Evolutionary conservation across 2,888 invertebrate species (phyloP).

Genomic region (Drosophila borborema): DNA sequence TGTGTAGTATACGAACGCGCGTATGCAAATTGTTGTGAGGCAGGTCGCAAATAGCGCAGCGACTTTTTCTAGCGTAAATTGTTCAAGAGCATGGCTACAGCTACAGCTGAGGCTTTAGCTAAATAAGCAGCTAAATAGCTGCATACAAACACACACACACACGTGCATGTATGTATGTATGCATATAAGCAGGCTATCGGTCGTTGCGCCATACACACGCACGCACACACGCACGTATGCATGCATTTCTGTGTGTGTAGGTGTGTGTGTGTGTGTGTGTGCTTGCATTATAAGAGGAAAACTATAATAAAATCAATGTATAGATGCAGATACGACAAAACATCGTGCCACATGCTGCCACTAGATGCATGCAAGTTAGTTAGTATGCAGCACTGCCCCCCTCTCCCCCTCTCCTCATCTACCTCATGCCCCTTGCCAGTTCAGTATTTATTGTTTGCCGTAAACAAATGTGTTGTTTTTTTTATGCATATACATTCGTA

Average conservation of each 20-base stretch:
- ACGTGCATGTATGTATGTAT: background rate
- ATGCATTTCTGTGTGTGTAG: background rate
- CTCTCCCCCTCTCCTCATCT: background rate
- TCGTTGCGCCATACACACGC: slow-evolving; percentile 47
- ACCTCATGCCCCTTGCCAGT: slow-evolving; percentile 5
- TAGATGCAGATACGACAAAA: slow-evolving; percentile 51
- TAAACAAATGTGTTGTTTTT: slow-evolving; percentile 62
- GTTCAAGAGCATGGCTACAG: slow-evolving; percentile 57
- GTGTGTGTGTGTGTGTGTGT: too few species aligned
- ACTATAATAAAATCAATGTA: slow-evolving; percentile 56
- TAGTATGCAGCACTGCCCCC: slow-evolving; percentile 11
- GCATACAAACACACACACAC: slow-evolving; percentile 2
- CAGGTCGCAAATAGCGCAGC: slow-evolving; percentile 71
- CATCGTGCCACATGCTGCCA: slow-evolving; percentile 49
- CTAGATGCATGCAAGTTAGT: slow-evolving; percentile 1
- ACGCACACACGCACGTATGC: background rate
- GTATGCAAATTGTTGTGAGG: slow-evolving; percentile 74
- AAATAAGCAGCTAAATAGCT: slow-evolving; percentile 32
- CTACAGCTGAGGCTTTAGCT: slow-evolving; percentile 35
- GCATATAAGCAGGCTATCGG: slow-evolving; percentile 38
- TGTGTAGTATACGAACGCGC: slow-evolving; percentile 34
- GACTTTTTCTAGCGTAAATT: slow-evolving; percentile 41
- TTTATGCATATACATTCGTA: slow-evolving; percentile 10
- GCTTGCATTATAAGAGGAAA: slow-evolving; percentile 14
- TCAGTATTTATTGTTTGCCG: slow-evolving; percentile 62